Evolutionary conservation across 2,797 vertebrate species (phyloP).

Genomic region (Chlorospingus flavigularis): DNA sequence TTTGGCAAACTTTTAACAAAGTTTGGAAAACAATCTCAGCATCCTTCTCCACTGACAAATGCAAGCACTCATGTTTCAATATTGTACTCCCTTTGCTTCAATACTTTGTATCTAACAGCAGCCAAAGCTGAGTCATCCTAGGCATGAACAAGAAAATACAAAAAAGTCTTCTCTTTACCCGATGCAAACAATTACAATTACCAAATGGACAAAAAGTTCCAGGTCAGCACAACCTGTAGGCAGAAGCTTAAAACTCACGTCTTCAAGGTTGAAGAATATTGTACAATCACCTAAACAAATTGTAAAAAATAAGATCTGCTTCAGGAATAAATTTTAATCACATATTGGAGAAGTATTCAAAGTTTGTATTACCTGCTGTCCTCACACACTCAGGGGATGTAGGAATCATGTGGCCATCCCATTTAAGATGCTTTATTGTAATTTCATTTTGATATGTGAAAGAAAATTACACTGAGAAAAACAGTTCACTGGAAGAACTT

Average conservation of each 20-base stretch:
- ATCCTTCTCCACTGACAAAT: background rate
- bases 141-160: background rate
- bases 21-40: background rate
- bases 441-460: background rate
- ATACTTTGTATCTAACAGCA: background rate
- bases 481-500: background rate
- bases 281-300: background rate
- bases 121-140: background rate
- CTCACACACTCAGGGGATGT: background rate
- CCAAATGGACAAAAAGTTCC: background rate
- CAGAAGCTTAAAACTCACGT: background rate
- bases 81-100: background rate
- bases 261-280: background rate
- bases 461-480: background rate
- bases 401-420: background rate
- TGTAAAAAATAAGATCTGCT: background rate
- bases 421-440: background rate
- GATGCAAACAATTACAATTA: background rate
- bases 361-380: background rate
- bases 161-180: background rate
- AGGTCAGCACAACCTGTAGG: background rate
- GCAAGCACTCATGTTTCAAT: background rate
- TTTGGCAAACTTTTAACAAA: background rate
- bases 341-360: background rate
- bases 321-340: background rate